Base-by-base conservation (phyloP, 2,797 vertebrate species). In the Alectoris magna region DNA sequence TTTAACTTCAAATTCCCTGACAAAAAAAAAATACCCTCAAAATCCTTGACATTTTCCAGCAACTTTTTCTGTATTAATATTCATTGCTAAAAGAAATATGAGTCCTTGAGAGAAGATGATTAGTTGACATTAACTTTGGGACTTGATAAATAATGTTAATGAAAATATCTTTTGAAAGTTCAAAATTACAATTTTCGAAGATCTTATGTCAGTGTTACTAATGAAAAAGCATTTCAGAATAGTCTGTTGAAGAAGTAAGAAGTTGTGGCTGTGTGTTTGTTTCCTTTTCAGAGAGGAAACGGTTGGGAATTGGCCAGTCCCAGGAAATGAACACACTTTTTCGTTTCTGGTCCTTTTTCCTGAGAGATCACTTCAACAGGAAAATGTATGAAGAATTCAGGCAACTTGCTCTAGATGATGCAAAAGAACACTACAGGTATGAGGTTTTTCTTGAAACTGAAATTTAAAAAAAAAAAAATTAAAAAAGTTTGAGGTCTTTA, bases 241-340 rank as follows among this genome's bases (percentile, higher is more conserved):
- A 62, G 5, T 69, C 36, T 86, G 64, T 9, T 85, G 58, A 67
- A 74, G 75, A 87, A 36, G 38, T 53, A 23, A 83, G 87, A 59
- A 12, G 15, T 4, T 49, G 39, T 9, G 44, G 14, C 34, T 2
- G 13, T 56, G 62, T 74, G 4, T 59, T 80, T 85, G 76, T n/a
- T 39, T 87, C 60, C 60, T 80, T 87, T 75, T 58, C 95, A 99
- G 99, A 99, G 97, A 98, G 99, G 97, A 99, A 99, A 97, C 98
- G 98, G 87, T 97, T 99, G 97, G 99, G 99, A 91, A 96, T 99
- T 82, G 99, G 99, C 71, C 98, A 98, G 94, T 99, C 99, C 77
- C 99, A 99, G 96, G 99, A 99, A 98, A 99, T 99, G 99, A 99
- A 99, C 96, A 99, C 99, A 0, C 98, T 99, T 74, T 99, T 99